phyloP scores from a whole-genome alignment of 1,140 invertebrate species.

The Meteorus sp. region DNA sequence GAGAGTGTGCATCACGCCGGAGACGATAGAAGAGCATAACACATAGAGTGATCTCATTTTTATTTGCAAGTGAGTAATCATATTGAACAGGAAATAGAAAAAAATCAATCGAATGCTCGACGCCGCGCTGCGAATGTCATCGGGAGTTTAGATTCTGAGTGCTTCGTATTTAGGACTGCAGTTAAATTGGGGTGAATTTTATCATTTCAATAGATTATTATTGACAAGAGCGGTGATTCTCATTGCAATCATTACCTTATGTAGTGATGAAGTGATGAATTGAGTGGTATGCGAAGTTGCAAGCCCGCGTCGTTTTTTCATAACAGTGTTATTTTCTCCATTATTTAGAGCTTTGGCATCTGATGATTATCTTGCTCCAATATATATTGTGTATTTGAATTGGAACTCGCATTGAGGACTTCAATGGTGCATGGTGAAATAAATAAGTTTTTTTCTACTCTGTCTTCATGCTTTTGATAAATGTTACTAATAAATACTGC shows the following conservation, averaged over 20 bases:
- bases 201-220: too few species aligned
- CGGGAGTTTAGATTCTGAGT: constrained; percentile 15
- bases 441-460: too few species aligned
- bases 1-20: too few species aligned
- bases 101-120: constrained; percentile 7
- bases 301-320: background rate
- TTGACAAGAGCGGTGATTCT: constrained; percentile 19
- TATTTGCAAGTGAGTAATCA: too few species aligned
- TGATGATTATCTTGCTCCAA: constrained; percentile 10
- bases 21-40: too few species aligned
- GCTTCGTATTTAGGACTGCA: constrained; percentile 18
- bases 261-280: constrained; percentile 26
- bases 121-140: constrained; percentile 14
- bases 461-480: too few species aligned
- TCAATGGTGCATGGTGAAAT: too few species aligned
- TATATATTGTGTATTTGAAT: too few species aligned
- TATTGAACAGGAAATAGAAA: background rate
- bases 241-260: constrained; percentile 26
- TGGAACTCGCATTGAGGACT: too few species aligned
- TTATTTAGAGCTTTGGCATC: too few species aligned
- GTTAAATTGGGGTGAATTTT: constrained; percentile 21
- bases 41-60: too few species aligned
- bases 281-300: background rate
- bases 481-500: too few species aligned
- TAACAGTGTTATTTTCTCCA: background rate